These are phyloP conservation scores for Panthera leo DNA, from an alignment of 2,113 vertebrate genomes.

Conservation along the genomic window DNA sequence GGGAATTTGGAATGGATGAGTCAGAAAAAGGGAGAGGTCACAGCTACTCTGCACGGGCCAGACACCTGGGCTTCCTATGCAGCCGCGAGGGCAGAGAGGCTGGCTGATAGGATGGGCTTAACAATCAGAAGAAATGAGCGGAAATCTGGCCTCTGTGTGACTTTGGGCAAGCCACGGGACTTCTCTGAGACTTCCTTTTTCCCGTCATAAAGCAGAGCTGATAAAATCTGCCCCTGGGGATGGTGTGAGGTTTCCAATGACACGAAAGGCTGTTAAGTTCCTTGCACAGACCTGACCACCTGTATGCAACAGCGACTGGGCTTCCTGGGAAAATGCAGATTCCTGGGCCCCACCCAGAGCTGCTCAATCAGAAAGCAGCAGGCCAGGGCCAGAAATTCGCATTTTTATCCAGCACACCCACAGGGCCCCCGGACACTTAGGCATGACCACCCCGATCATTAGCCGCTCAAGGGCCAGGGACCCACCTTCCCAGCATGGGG, in stretches of 20 bases:
- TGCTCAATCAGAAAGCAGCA: not conserved
- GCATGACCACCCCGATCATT: fast-evolving
- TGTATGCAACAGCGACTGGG: fast-evolving
- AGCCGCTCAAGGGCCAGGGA: fast-evolving
- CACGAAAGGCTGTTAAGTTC: not conserved
- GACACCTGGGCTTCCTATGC: not conserved
- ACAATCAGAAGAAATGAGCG: not conserved
- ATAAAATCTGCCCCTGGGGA: not conserved
- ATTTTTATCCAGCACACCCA: fast-evolving
- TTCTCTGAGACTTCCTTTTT: not conserved
- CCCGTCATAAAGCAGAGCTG: not conserved
- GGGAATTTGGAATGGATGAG: not conserved
- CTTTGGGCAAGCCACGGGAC: not conserved
- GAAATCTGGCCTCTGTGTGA: not conserved
- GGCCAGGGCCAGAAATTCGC: not conserved
- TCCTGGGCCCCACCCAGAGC: not conserved
- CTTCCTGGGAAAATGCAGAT: not conserved
- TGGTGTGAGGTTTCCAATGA: not conserved
- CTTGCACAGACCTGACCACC: not conserved
- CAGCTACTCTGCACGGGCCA: not conserved
- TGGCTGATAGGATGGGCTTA: not conserved
- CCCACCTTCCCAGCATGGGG: fast-evolving
- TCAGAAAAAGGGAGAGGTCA: not conserved
- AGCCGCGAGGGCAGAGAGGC: not conserved
- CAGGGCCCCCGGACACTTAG: not conserved